Evolutionary conservation across 2,113 vertebrate genomes (phyloP).

Genomic region (Dicrurus megarhynchus): DNA sequence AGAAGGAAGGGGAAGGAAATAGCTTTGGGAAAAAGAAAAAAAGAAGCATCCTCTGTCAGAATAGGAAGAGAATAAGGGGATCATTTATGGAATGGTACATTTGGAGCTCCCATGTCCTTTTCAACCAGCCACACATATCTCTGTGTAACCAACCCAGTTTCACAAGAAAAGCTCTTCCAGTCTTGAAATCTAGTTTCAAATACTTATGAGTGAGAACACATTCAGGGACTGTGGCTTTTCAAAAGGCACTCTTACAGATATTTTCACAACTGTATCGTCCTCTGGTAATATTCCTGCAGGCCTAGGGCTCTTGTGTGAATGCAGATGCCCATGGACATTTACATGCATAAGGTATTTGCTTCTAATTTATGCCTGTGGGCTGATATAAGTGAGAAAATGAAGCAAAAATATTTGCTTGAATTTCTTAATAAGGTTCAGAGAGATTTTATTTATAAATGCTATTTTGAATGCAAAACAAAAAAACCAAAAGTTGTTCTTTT

Average conservation of each 20-base stretch:
- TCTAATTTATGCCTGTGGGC: background rate
- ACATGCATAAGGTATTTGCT: background rate
- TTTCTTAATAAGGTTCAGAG: constrained; percentile 30
- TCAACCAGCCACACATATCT: background rate
- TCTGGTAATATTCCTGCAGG: background rate
- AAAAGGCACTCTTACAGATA: background rate
- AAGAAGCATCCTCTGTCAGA: background rate
- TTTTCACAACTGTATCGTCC: rapidly evolving
- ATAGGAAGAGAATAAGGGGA: background rate
- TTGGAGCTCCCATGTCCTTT: background rate
- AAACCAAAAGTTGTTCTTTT: background rate
- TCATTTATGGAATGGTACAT: background rate
- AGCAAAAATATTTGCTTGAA: background rate
- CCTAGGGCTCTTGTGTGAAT: background rate
- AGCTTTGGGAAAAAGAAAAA: background rate
- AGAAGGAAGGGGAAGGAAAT: background rate
- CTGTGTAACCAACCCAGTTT: background rate
- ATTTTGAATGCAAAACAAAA: background rate
- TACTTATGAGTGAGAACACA: background rate
- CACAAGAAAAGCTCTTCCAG: background rate
- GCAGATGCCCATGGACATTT: background rate
- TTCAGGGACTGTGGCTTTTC: background rate
- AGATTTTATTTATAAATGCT: background rate
- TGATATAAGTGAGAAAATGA: background rate
- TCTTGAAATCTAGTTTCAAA: background rate